Percentiles rank a stretch among this genome's conserved stretches.
Conservation (phyloP, 2,888 invertebrate genomes). For the Xanthorhoe spadicearia region DNA sequence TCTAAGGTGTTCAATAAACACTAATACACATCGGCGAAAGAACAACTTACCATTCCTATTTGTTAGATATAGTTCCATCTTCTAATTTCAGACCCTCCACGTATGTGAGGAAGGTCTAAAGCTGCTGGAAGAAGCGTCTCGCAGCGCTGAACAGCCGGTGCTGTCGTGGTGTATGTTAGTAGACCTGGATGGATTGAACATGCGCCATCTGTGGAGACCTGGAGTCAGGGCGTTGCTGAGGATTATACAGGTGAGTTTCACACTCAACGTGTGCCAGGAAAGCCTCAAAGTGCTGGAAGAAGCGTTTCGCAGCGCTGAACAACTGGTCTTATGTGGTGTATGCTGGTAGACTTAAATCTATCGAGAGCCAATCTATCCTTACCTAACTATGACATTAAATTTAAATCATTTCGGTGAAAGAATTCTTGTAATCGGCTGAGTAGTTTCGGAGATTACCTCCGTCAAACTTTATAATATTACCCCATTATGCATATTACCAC, state of each 20-base stretch:
- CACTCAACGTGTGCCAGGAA: constrained; percentile 95
- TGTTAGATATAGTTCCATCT: too few relatives aligned
- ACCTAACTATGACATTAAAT: too few relatives aligned
- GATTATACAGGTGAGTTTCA: constrained; percentile 79
- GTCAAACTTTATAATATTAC: too few relatives aligned
- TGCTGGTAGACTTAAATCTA: constrained; percentile 96
- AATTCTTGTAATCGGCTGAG: too few relatives aligned
- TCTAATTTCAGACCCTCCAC: constrained; percentile 88
- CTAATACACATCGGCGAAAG: too few relatives aligned
- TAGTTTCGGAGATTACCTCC: too few relatives aligned
- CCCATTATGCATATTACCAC: too few relatives aligned
- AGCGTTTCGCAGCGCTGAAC: constrained; percentile 91
- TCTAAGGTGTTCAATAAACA: too few relatives aligned
- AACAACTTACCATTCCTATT: too few relatives aligned
- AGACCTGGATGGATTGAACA: constrained; percentile 96
- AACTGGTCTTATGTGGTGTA: constrained; percentile 94
- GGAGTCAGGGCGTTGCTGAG: constrained; percentile 90
- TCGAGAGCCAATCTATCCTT: too few relatives aligned
- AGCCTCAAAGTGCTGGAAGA: constrained; percentile 94
- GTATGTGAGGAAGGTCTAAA: constrained; percentile 96
- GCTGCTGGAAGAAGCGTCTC: constrained; percentile 94
- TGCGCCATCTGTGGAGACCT: constrained; percentile 97
- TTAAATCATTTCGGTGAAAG: too few relatives aligned
- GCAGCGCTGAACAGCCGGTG: constrained; percentile 91
- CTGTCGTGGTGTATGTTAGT: constrained; percentile 95